A percentile compares a stretch with the other conserved stretches of the same genome.
phyloP scores from a whole-genome alignment of 2,113 vertebrate genomes.

The Phrynosoma platyrhinos region DNA sequence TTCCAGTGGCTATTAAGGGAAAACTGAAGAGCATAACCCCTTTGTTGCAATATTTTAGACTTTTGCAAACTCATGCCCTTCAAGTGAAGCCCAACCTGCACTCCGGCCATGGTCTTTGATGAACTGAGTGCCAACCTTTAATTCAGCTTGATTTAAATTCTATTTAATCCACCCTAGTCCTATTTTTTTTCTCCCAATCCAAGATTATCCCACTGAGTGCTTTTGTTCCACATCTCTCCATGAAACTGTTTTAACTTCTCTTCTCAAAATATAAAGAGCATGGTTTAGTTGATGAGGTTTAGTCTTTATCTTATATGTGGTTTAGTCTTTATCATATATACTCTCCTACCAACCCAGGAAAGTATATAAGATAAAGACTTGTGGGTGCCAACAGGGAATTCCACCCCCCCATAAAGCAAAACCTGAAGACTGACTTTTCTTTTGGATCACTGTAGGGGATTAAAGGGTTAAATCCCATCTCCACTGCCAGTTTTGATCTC shows the following conservation, averaged over 20 bases:
- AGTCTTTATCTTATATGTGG: too few species aligned
- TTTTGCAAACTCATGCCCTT: too few species aligned
- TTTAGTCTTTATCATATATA: too few species aligned
- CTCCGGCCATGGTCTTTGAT: background rate
- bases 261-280: background rate
- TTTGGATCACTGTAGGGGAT: background rate
- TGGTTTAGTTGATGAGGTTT: too few species aligned
- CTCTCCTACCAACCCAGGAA: too few species aligned
- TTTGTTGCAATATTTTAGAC: background rate
- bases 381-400: background rate
- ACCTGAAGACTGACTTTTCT: background rate
- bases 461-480: background rate
- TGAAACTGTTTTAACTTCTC: background rate
- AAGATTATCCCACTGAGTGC: background rate
- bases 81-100: too few species aligned
- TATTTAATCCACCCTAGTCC: background rate
- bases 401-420: background rate
- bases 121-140: background rate
- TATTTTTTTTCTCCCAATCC: too few species aligned
- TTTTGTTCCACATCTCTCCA: too few species aligned
- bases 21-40: too few species aligned
- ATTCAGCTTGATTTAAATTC: background rate
- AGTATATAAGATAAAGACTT: background rate
- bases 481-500: too few species aligned
- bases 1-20: too few species aligned